Percentiles rank a stretch among this genome's conserved stretches.
Conservation (phyloP, 1,140 invertebrate genomes). For the Listronotus oregonensis region DNA sequence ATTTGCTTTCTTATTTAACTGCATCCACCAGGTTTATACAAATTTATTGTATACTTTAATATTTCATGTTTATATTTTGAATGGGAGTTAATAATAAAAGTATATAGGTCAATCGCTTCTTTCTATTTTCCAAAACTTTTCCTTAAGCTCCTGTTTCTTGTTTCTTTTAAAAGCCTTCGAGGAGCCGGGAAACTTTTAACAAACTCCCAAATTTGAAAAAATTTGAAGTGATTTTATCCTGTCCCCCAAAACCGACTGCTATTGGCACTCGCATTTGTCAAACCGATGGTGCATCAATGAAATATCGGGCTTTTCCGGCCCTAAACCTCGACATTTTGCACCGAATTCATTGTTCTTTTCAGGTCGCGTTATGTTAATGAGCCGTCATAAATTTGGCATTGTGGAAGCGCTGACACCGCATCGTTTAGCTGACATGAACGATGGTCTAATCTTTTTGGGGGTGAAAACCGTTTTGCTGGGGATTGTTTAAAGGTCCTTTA, state of each 20-base stretch:
- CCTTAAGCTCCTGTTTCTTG: too few relatives aligned
- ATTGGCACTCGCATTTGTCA: slow-evolving; percentile 50
- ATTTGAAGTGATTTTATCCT: slow-evolving; percentile 46
- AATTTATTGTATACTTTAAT: too few relatives aligned
- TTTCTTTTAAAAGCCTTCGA: too few relatives aligned
- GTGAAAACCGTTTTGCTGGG: slow-evolving; percentile 4
- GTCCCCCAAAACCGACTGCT: slow-evolving; percentile 43
- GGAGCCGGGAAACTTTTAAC: slow-evolving; percentile 8
- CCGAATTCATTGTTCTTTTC: slow-evolving; percentile 37
- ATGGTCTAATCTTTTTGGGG: slow-evolving; percentile 25
- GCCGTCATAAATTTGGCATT: slow-evolving; percentile 35
- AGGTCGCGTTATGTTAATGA: slow-evolving; percentile 35
- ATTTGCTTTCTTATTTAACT: too few relatives aligned
- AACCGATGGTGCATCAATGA: slow-evolving; percentile 46
- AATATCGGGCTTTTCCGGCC: slow-evolving; percentile 41
- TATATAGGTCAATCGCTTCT: too few relatives aligned
- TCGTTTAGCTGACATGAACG: slow-evolving; percentile 32
- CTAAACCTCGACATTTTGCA: slow-evolving; percentile 31
- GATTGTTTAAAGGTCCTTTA: too few relatives aligned
- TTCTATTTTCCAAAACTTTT: too few relatives aligned
- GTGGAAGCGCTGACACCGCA: slow-evolving; percentile 26
- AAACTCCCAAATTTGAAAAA: slow-evolving; percentile 38
- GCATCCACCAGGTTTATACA: too few relatives aligned
- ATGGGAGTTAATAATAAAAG: too few relatives aligned
- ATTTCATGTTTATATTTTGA: too few relatives aligned